phyloP scores from a whole-genome alignment of 1,140 invertebrate genomes.

The Oryzaephilus surinamensis region DNA sequence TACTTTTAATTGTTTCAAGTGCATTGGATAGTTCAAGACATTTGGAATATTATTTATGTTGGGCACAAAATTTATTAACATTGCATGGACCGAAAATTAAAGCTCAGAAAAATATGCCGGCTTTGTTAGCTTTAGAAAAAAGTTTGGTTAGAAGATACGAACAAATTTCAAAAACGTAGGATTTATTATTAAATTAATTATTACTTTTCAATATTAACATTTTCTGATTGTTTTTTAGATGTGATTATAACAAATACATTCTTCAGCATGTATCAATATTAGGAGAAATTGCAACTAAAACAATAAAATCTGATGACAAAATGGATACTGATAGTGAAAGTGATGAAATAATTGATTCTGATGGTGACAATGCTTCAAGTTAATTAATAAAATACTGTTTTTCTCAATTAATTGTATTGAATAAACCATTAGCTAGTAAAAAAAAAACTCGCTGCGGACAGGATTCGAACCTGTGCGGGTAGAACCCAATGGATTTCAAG shows the following conservation, averaged over 20 bases:
- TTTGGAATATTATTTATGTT: slow-evolving; percentile 79
- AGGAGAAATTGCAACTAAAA: slow-evolving; percentile 39
- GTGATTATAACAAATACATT: slow-evolving; percentile 73
- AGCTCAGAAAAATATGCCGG: slow-evolving; percentile 43
- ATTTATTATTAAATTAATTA: slow-evolving; percentile 13
- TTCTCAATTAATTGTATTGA: not conserved
- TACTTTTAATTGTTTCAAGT: slow-evolving; percentile 57
- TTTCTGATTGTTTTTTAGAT: no score
- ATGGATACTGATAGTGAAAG: slow-evolving; percentile 19
- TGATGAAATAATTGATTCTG: slow-evolving; percentile 3
- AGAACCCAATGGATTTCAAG: slow-evolving; percentile 74
- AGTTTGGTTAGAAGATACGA: slow-evolving; percentile 68
- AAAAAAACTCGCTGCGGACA: slow-evolving; percentile 51
- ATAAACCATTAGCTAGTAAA: slow-evolving; percentile 1
- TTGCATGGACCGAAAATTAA: slow-evolving; percentile 41
- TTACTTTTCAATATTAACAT: no score
- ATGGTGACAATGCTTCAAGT: not conserved
- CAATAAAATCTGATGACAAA: slow-evolving; percentile 12
- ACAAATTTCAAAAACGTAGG: slow-evolving; percentile 78
- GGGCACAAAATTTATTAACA: slow-evolving; percentile 47
- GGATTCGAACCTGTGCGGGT: slow-evolving; percentile 76
- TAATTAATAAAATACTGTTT: not conserved
- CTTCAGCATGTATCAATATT: slow-evolving; percentile 50
- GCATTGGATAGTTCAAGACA: slow-evolving; percentile 68
- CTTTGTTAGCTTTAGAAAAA: slow-evolving; percentile 67